Evolutionary conservation across 2,797 vertebrate species (phyloP), one percentile per base, ranked within the genome.

Genomic region (Gymnothorax javanicus): DNA sequence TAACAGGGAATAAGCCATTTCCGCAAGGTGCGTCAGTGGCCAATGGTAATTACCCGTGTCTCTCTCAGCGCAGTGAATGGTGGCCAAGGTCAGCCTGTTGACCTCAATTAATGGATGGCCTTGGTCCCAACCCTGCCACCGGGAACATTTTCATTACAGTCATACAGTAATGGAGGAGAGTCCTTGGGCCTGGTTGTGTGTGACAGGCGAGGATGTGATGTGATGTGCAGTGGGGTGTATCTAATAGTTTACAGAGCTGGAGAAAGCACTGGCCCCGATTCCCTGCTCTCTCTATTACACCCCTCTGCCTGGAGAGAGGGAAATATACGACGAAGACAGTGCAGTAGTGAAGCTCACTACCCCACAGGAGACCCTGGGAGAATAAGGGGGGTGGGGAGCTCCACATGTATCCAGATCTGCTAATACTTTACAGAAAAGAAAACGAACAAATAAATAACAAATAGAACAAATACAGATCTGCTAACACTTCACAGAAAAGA

Each of bases 1-100:
- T 59, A 56, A 83, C 43, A 25, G 56, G 81, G 43, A 73, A 87
- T 43, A 83, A 54, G 82, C 25, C 23, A 75, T 87, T 52, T 87
- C 86, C 86, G 69, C 86, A 84, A 87, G 82, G 82, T 75, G 57
- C 57, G 58, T 84, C 12, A 11, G 57, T 77, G 86, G 82, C 86
- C 86, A 84, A 73, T 27, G 67, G 64, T 77, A 87, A 87, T 62
- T 43, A 84, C 86, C 82, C 67, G 57, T 64, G n/a, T 81, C 77
- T 25, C 77, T 77, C 50, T 56, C 50, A n/a, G 77, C 12, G 50
- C 77, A 23, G 77, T 81, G 77, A 52, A 81, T 52, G 17, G 77
- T 59, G 56, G 54, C 81, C 54, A 83, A 12, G 15, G 81, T 83
- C n/a, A 27, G 56, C 57, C 81, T 11, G n/a, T 59, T 83, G 56